A percentile compares a stretch with the other conserved stretches of the same genome.
These are phyloP conservation scores for Montipora efflorescens DNA, from an alignment of 64 coral and sea anemone genomes.

Conservation along the genomic window DNA sequence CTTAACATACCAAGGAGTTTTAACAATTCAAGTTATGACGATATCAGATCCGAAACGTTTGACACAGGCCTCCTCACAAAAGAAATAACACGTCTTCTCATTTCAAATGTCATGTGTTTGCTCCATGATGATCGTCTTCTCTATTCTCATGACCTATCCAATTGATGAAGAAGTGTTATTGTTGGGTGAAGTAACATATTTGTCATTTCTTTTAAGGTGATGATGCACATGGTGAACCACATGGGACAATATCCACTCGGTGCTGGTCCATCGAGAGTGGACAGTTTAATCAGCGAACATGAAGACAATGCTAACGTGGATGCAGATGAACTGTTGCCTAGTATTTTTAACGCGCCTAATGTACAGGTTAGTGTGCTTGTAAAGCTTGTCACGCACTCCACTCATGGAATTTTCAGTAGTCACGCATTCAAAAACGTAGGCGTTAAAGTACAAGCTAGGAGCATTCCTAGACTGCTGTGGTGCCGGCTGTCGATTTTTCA, in stretches of 20 bases:
- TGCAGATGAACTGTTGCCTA: constrained; percentile 69
- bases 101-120: not conserved
- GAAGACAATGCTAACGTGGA: constrained; percentile 88
- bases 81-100: too few species aligned
- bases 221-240: constrained; percentile 90
- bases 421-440: too few species aligned
- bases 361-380: constrained; percentile 65
- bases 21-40: too few species aligned
- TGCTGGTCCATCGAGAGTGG: constrained; percentile 88
- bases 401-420: too few species aligned
- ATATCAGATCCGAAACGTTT: too few species aligned
- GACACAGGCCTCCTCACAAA: too few species aligned
- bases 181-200: not conserved
- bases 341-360: constrained; percentile 91
- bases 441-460: too few species aligned
- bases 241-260: constrained; percentile 94
- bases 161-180: not conserved
- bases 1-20: too few species aligned
- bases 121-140: not conserved
- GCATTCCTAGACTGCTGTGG: too few species aligned
- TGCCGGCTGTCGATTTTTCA: too few species aligned
- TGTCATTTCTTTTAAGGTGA: constrained; percentile 40
- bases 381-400: too few species aligned
- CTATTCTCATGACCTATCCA: not conserved
- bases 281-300: constrained; percentile 91